Base-by-base conservation (phyloP, 2,113 vertebrate species). In the Larimichthys polyactis region DNA sequence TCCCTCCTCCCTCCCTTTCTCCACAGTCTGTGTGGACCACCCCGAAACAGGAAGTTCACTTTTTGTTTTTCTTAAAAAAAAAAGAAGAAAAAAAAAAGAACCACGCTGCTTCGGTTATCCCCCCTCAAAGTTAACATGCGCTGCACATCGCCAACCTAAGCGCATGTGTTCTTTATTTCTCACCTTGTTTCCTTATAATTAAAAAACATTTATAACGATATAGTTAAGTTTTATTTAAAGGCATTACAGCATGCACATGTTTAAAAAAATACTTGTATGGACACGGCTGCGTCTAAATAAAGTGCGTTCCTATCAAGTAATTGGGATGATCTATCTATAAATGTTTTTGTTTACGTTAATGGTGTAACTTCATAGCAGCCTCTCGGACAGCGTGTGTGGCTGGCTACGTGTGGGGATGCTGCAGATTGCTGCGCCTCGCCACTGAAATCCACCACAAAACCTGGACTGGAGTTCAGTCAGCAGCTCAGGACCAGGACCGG, bases 21-120 rank as follows among this genome's bases (percentile, higher is more conserved):
- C 90, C 92, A 91, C 92, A 94, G 94, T 93, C 94, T 90, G 93
- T 90, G 93, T 91, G 94, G 95, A 96, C 95, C 95, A 96, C 95
- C 95, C 95, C 95, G 95, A 96, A 95, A 95, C 95, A 96, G 95
- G 95, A 96, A 96, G 95, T 95, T 92, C 90, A 94, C 94, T 95
- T 96, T 96, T 95, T 95, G 92, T 94, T 96, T 95, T 96, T 95
- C 90, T 94, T 94, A 83, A 93, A 92, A 91, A 27, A 27, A 27
- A 27, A 27, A 27, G n/a, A n/a, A n/a, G n/a, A n/a, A 27, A 27
- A 27, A 3, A 27, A 36, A 86, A 86, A 83, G 63, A 54, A 85
- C 82, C 84, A 87, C 44, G 89, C 89, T 89, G 87, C 87, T 36
- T 84, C 68, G 78, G 68, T 83, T 88, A 78, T 78, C 74, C 71